Percentiles rank a stretch among this genome's conserved stretches.
Evolutionary conservation across 2,797 vertebrate genomes (phyloP).

Genomic region (Hemibagrus guttatus): DNA sequence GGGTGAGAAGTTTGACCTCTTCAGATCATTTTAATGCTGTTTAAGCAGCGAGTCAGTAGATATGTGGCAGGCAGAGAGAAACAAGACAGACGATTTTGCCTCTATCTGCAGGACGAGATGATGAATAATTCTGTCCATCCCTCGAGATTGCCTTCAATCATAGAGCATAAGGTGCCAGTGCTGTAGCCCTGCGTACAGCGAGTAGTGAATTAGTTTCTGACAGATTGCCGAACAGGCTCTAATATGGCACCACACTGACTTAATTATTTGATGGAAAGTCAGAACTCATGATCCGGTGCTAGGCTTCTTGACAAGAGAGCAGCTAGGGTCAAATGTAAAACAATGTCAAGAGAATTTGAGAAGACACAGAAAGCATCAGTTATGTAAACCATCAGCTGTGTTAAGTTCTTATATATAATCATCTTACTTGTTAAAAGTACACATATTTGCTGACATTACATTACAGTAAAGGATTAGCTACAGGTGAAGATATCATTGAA

Average conservation of each 20-base stretch:
- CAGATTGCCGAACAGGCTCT: constrained; percentile 73
- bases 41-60: constrained; percentile 71
- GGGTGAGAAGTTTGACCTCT: constrained; percentile 61
- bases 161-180: constrained; percentile 79
- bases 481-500: neutral
- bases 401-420: neutral
- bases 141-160: constrained; percentile 82
- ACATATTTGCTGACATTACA: neutral
- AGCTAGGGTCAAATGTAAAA: constrained; percentile 54
- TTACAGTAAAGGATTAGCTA: neutral
- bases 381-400: neutral
- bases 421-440: neutral
- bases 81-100: constrained; percentile 61
- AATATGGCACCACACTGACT: constrained; percentile 68
- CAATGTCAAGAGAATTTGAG: constrained; percentile 20
- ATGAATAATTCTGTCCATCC: constrained; percentile 80
- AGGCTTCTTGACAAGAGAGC: constrained; percentile 58
- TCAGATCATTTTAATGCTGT: constrained; percentile 73
- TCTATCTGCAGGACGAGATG: constrained; percentile 71
- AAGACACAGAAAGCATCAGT: neutral
- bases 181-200: constrained; percentile 69
- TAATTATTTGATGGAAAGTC: constrained; percentile 74
- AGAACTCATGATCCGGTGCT: constrained; percentile 65
- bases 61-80: constrained; percentile 64
- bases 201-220: constrained; percentile 76